Percentiles rank a stretch among this genome's conserved stretches.
These are phyloP conservation scores for Siphonodentalium dalli DNA, from an alignment of 2,888 invertebrate genomes.

Conservation along the genomic window DNA sequence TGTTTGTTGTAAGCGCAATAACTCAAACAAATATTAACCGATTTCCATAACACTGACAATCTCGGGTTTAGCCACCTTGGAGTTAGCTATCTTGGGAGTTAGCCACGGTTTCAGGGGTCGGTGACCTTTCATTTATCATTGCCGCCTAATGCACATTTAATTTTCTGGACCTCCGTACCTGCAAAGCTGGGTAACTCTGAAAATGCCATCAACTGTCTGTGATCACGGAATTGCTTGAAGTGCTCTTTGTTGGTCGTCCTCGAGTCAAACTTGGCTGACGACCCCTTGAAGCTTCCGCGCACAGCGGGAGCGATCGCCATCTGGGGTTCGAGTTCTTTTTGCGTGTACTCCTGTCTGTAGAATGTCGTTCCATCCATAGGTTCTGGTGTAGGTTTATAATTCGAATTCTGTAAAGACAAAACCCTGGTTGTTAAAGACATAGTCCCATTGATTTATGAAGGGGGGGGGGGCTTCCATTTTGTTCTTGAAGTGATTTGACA, in stretches of 20 bases:
- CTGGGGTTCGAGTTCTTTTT: conserved; percentile 32
- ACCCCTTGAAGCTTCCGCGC: conserved; percentile 30
- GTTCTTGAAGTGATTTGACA: too few species aligned
- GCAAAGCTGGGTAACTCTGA: conserved; percentile 61
- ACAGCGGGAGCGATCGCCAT: conserved; percentile 23
- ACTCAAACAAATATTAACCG: too few species aligned
- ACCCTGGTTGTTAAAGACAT: not conserved
- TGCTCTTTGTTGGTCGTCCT: conserved; percentile 54
- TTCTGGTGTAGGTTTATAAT: conserved; percentile 44
- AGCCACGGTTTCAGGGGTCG: too few species aligned
- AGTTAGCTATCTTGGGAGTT: too few species aligned
- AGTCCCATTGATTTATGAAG: not conserved
- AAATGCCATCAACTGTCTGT: conserved; percentile 43
- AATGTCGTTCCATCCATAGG: conserved; percentile 45
- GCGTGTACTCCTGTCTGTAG: conserved; percentile 47
- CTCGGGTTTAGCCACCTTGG: too few species aligned
- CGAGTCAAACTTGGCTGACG: conserved; percentile 45
- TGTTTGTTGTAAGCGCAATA: too few species aligned
- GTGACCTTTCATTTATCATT: too few species aligned
- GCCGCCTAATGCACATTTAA: too few species aligned
- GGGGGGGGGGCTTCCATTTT: too few species aligned
- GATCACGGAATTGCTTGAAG: conserved; percentile 52
- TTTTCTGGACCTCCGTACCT: conserved; percentile 42
- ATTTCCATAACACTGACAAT: too few species aligned
- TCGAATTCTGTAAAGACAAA: conserved; percentile 39